A percentile compares a stretch with the other conserved stretches of the same genome.
phyloP scores from a whole-genome alignment of 2,888 invertebrate species.

The Athrips mouffetella region DNA sequence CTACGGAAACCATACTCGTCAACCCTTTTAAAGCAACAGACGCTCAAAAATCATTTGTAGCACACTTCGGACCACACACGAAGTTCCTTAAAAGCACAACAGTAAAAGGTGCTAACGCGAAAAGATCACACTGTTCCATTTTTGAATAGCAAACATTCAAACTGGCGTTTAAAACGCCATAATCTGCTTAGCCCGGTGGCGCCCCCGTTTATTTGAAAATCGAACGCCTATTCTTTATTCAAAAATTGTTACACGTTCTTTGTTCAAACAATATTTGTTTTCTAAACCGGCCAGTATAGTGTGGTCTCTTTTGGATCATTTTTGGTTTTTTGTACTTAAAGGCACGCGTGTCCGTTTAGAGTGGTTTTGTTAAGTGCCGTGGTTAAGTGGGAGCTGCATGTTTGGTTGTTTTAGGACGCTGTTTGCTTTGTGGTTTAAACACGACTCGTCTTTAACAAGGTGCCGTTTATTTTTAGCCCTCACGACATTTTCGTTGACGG shows the following conservation, averaged over 20 bases:
- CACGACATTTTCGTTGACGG: constrained; percentile 14
- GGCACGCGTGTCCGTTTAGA: constrained; percentile 41
- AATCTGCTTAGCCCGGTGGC: constrained; percentile 63
- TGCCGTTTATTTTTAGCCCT: constrained; percentile 52
- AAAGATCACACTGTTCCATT: constrained; percentile 65
- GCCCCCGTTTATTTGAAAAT: constrained; percentile 55
- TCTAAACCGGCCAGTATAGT: constrained; percentile 51
- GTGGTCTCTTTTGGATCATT: constrained; percentile 34
- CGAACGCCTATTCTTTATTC: constrained; percentile 37
- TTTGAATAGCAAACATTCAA: constrained; percentile 63
- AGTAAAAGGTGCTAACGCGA: constrained; percentile 75
- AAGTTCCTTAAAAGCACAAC: constrained; percentile 58
- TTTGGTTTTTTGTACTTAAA: constrained; percentile 29
- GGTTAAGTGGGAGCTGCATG: constrained; percentile 68
- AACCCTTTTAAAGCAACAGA: not conserved
- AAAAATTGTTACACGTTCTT: constrained; percentile 65
- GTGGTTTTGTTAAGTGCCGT: constrained; percentile 65
- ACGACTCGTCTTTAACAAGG: constrained; percentile 65
- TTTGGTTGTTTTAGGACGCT: constrained; percentile 72
- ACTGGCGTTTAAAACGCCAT: constrained; percentile 60
- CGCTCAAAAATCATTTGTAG: constrained; percentile 14
- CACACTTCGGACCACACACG: constrained; percentile 62
- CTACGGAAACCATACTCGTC: too few species aligned
- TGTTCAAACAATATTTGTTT: constrained; percentile 59
- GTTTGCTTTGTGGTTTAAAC: constrained; percentile 65